phyloP scores from a whole-genome alignment of 2,797 vertebrate genomes.

The Malacoraja senta region DNA sequence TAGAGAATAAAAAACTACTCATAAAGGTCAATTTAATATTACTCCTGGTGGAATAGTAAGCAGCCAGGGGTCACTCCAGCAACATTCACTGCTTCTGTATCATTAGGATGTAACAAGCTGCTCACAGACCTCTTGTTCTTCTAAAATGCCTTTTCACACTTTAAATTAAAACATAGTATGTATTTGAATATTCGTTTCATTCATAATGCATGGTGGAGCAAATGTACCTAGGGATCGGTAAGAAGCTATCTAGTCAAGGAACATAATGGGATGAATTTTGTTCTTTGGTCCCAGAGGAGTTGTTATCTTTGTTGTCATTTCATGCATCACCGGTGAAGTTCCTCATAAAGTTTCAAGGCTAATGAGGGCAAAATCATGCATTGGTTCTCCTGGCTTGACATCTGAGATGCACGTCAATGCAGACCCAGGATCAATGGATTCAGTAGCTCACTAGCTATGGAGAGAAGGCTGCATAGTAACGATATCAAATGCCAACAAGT shows the following conservation, averaged over 20 bases:
- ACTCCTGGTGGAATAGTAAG: neutral
- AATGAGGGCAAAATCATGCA: constrained; percentile 9
- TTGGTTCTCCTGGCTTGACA: neutral
- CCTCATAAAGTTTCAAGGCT: neutral
- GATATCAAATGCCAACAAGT: neutral
- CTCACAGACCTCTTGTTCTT: neutral
- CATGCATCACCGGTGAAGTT: neutral
- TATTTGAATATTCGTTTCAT: neutral
- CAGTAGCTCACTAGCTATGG: neutral
- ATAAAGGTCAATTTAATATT: neutral
- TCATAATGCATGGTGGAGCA: neutral
- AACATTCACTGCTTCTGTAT: neutral
- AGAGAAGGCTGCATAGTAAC: neutral
- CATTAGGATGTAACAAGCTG: neutral
- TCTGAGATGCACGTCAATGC: neutral
- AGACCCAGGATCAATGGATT: neutral
- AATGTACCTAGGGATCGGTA: neutral
- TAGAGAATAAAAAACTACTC: too few relatives aligned
- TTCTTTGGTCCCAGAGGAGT: neutral
- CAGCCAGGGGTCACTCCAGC: neutral
- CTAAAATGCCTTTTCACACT: neutral
- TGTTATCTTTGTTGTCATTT: neutral
- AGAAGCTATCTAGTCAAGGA: neutral
- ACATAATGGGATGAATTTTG: neutral
- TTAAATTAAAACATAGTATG: neutral